A percentile compares a stretch with the other conserved stretches of the same genome.
These are phyloP conservation scores for Coturnix japonica DNA, from an alignment of 2,113 vertebrate species.

Conservation along the genomic window DNA sequence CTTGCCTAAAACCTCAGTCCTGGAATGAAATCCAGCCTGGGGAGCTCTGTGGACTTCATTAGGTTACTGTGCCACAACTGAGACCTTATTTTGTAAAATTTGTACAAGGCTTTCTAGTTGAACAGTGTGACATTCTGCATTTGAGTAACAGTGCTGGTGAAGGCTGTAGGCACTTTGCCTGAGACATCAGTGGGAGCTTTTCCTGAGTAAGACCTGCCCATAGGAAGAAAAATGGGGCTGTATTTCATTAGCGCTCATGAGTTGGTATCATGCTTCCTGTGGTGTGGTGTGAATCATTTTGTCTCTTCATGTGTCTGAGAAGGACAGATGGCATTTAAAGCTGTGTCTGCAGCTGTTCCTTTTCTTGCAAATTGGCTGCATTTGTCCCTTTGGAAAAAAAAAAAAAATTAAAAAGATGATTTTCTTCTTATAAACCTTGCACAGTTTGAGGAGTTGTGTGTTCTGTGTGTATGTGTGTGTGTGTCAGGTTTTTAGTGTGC, in stretches of 20 bases:
- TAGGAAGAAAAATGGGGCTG: background rate
- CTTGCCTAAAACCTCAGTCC: background rate
- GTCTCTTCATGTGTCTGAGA: slow-evolving; percentile 13
- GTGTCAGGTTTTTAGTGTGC: slow-evolving; percentile 14
- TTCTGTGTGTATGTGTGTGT: background rate
- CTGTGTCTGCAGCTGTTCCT: slow-evolving; percentile 36
- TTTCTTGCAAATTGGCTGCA: slow-evolving; percentile 52
- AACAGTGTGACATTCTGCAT: background rate
- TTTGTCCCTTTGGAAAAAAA: slow-evolving; percentile 20
- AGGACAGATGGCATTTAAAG: slow-evolving; percentile 58
- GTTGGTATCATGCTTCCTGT: slow-evolving; percentile 17
- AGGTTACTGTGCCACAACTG: background rate
- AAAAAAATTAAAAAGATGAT: background rate
- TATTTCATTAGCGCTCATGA: slow-evolving; percentile 44
- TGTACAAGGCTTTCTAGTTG: background rate
- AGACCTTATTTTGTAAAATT: background rate
- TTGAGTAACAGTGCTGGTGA: background rate
- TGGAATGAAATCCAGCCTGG: background rate
- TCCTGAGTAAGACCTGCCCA: background rate
- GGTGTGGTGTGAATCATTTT: slow-evolving; percentile 17
- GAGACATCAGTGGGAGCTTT: background rate
- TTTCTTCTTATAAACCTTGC: slow-evolving; percentile 31
- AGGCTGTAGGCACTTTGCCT: background rate
- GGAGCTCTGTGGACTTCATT: background rate
- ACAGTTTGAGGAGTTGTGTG: slow-evolving; percentile 28